Percentiles rank a stretch among this genome's conserved stretches.
Conservation (phyloP, 2,888 invertebrate species). For the Agriopis leucophaearia region DNA sequence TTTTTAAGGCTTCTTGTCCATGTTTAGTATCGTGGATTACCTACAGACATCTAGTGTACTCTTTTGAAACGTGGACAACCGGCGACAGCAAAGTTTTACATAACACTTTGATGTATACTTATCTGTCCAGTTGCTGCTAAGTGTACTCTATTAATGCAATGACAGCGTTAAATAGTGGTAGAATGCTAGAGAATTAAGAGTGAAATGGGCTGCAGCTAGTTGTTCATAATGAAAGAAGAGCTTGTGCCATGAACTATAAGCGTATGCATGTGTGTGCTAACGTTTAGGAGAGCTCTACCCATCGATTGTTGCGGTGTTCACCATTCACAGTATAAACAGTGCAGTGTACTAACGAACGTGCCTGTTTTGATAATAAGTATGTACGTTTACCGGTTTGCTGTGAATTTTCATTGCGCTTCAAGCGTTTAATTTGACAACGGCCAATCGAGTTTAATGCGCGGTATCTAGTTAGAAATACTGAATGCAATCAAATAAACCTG, state of each 20-base stretch:
- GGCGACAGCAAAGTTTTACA: background rate
- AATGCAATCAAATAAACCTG: slow-evolving; percentile 1
- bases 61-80: background rate
- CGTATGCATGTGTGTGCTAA: background rate
- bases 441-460: background rate
- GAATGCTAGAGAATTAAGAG: background rate
- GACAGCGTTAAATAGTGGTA: background rate
- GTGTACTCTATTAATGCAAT: background rate
- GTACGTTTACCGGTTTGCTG: slow-evolving; percentile 17
- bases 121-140: background rate
- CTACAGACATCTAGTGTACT: too few species aligned
- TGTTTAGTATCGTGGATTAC: too few species aligned
- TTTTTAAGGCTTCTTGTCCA: too few species aligned
- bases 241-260: background rate
- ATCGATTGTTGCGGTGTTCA: slow-evolving; percentile 40
- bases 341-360: slow-evolving; percentile 24
- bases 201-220: background rate
- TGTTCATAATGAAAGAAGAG: background rate
- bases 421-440: slow-evolving; percentile 27
- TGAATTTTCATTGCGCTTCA: slow-evolving; percentile 15
- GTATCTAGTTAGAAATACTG: background rate
- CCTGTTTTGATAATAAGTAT: slow-evolving; percentile 37
- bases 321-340: slow-evolving; percentile 37
- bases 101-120: too few species aligned
- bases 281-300: slow-evolving; percentile 5